These are phyloP conservation scores for Artibeus jamaicensis DNA, from an alignment of 2,797 vertebrate genomes.

Conservation along the genomic window DNA sequence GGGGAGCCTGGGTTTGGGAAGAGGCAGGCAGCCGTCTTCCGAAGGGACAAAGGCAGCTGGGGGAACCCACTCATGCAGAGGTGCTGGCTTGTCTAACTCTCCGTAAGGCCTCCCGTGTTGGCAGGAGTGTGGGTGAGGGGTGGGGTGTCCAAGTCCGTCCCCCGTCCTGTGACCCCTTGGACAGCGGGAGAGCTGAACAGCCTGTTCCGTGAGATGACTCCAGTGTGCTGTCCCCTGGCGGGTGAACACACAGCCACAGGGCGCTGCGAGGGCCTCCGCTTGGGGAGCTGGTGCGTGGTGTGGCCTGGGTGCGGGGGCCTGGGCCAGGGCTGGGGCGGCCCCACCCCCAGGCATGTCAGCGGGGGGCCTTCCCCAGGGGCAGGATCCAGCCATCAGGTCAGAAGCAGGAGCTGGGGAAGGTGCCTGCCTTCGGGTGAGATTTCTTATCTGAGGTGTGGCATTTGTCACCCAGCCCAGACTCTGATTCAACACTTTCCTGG, in stretches of 20 bases:
- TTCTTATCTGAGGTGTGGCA: rapidly evolving
- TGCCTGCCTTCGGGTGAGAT: rapidly evolving
- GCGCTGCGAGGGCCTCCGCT: slow-evolving; percentile 74
- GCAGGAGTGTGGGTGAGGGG: slow-evolving; percentile 62
- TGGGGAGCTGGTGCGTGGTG: slow-evolving; percentile 42
- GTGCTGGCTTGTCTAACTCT: slow-evolving; percentile 72
- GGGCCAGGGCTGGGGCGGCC: slow-evolving; percentile 60
- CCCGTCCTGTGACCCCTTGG: slow-evolving; percentile 72
- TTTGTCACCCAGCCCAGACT: not conserved
- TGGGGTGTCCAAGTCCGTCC: slow-evolving; percentile 67
- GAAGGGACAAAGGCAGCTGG: slow-evolving; percentile 69
- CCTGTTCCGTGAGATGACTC: slow-evolving; percentile 78
- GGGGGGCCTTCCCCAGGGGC: not conserved
- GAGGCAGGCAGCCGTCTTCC: slow-evolving; percentile 24
- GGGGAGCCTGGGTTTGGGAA: slow-evolving; percentile 59
- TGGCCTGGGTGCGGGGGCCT: slow-evolving; percentile 20
- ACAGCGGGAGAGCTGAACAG: slow-evolving; percentile 75
- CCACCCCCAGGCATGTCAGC: not conserved
- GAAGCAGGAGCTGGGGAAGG: rapidly evolving
- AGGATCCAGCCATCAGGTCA: not conserved
- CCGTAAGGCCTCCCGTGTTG: slow-evolving; percentile 65
- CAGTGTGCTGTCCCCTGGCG: slow-evolving; percentile 70
- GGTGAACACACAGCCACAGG: slow-evolving; percentile 75
- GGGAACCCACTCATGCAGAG: slow-evolving; percentile 71
- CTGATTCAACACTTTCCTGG: not conserved